Base-by-base conservation (phyloP, 2,113 vertebrate genomes). In the Chaetops frenatus region DNA sequence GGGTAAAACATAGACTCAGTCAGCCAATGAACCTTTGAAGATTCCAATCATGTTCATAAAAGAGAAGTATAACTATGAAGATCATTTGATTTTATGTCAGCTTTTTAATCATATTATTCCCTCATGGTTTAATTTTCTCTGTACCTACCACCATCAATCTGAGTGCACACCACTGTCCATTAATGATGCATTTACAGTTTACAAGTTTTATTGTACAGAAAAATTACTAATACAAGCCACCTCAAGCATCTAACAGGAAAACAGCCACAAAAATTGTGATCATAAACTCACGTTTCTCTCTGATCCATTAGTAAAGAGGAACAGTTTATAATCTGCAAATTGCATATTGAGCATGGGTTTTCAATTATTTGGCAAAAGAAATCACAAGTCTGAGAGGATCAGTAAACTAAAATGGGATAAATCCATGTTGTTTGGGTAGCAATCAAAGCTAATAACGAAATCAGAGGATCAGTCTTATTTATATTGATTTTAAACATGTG, bases 41-140 rank as follows among this genome's bases (percentile, higher is more conserved):
- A 83, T 56, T 90, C 79, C 79, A 71, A 72, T 90, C 88, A 81
- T 28, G 64, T 54, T 86, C 64, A 77, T 93, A 90, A 86, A 92
- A 90, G 11, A 58, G 35, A 95, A 96, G 73, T 71, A 71, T 54
- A 51, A 66, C 65, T 92, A 89, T 58, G 71, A 81, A 86, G 58
- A 83, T 78, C 47, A 92, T 95, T 93, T 95, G 78, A 88, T 60
- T 95, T 96, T 90, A 93, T 93, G 71, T 81, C 67, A 83, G 47
- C 51, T 94, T 90, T 95, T 94, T 88, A 94, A 96, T 96, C 90
- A 93, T n/a, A 86, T 31, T 78, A 90, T 91, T 94, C 64, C 53
- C 44, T 81, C 80, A 64, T 31, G 36, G 66, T 93, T 96, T 93
- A 96, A 92, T 93, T 93, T 92, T 85, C 71, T 88, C 81, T 86